A percentile compares a stretch with the other conserved stretches of the same genome.
These are phyloP conservation scores for Drosophila aff. DNA, from an alignment of 1,140 invertebrate species.

Conservation along the genomic window DNA sequence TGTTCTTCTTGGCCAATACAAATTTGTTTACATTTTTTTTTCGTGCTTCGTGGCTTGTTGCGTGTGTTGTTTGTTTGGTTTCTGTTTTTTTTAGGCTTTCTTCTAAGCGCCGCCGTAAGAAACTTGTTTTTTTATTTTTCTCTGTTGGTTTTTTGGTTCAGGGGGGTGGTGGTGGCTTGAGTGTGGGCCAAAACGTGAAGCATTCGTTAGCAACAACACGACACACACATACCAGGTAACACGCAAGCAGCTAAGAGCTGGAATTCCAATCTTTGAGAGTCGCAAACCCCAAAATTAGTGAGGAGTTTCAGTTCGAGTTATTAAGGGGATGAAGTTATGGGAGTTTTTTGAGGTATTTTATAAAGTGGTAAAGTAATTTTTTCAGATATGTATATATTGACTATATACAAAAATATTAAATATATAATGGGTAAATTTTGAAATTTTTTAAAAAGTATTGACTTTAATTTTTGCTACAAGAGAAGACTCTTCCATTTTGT, in stretches of 20 bases:
- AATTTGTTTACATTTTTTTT: slow-evolving; percentile 79
- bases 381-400: not conserved
- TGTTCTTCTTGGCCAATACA: slow-evolving; percentile 67
- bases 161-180: slow-evolving; percentile 10
- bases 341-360: not conserved
- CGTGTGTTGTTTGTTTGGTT: slow-evolving; percentile 54
- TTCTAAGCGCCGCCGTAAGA: slow-evolving; percentile 42
- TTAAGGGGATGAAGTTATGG: not conserved
- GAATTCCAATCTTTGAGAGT: slow-evolving; percentile 32
- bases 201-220: slow-evolving; percentile 52
- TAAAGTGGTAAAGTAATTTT: not conserved
- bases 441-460: no score
- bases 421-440: no score
- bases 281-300: slow-evolving; percentile 22
- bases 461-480: no score
- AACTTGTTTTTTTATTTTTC: slow-evolving; percentile 49
- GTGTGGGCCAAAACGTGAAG: slow-evolving; percentile 44
- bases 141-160: slow-evolving; percentile 23
- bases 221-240: slow-evolving; percentile 17
- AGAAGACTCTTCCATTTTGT: not conserved
- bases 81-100: slow-evolving; percentile 46
- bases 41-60: slow-evolving; percentile 57
- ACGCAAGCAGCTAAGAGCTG: slow-evolving; percentile 32
- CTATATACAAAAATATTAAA: no score
- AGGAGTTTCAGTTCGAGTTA: not conserved